Evolutionary conservation across 2,113 vertebrate species (phyloP).

Genomic region (Xerus inauris): DNA sequence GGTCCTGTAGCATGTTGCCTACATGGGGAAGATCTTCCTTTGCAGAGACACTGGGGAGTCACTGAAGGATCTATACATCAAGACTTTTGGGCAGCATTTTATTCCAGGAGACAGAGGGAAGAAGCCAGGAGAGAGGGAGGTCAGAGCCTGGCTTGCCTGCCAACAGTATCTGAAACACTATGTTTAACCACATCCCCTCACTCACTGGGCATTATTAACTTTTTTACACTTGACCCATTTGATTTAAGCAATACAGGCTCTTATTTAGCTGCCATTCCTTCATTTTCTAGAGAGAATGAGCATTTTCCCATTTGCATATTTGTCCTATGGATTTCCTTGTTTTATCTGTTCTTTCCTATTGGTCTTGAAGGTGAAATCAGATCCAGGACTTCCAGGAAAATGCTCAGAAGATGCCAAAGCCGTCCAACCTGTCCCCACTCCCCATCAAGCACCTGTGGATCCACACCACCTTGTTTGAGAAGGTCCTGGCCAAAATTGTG

Average conservation of each 20-base stretch:
- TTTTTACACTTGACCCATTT: neutral
- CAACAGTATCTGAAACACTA: neutral
- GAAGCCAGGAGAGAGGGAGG: neutral
- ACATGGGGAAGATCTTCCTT: neutral
- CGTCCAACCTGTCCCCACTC: slow-evolving; percentile 92
- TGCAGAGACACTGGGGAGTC: neutral
- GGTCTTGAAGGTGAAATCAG: slow-evolving; percentile 90
- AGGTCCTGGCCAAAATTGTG: slow-evolving; percentile 98
- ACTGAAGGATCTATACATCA: neutral
- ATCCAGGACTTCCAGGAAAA: slow-evolving; percentile 91
- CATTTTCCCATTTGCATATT: neutral
- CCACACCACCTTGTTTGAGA: slow-evolving; percentile 96
- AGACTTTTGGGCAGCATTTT: neutral
- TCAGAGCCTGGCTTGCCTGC: neutral
- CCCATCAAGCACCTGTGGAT: slow-evolving; percentile 96
- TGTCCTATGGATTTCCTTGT: neutral
- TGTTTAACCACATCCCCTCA: neutral
- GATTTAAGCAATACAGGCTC: neutral
- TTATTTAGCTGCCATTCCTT: too few species aligned
- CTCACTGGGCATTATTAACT: neutral
- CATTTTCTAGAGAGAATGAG: neutral
- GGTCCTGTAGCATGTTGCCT: neutral
- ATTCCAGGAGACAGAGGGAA: neutral
- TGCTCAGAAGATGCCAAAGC: slow-evolving; percentile 89
- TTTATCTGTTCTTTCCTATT: neutral